A percentile compares a stretch with the other conserved stretches of the same genome.
phyloP scores from a whole-genome alignment of 2,888 invertebrate genomes.

The Nemotelus pantherinus region DNA sequence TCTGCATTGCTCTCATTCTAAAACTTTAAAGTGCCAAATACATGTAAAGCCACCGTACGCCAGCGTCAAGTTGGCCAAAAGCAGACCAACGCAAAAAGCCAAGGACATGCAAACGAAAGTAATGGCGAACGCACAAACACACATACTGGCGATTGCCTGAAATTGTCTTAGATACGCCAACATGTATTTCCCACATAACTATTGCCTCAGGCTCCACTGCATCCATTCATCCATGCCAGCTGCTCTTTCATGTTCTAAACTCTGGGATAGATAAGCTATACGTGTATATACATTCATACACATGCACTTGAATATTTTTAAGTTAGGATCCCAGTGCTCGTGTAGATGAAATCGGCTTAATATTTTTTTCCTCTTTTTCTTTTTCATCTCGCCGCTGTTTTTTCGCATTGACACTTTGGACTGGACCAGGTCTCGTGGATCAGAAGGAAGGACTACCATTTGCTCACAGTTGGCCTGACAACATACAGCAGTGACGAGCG shows the following conservation, averaged over 20 bases:
- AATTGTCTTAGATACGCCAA: too few species aligned
- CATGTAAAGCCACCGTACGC: too few species aligned
- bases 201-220: too few species aligned
- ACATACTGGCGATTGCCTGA: too few species aligned
- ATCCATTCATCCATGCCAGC: too few species aligned
- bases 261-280: neutral
- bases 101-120: too few species aligned
- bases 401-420: slow-evolving; percentile 21
- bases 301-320: neutral
- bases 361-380: neutral
- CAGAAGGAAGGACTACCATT: slow-evolving; percentile 83
- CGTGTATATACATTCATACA: neutral
- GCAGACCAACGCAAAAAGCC: too few species aligned
- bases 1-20: neutral
- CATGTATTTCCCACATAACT: too few species aligned
- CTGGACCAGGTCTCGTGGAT: slow-evolving; percentile 82
- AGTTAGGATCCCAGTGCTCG: neutral
- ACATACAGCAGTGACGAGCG: slow-evolving; percentile 91
- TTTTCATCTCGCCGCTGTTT: neutral
- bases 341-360: slow-evolving; percentile 5
- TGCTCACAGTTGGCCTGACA: slow-evolving; percentile 85
- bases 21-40: neutral
- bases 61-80: too few species aligned
- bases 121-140: too few species aligned
- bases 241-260: too few species aligned